Percentiles rank a stretch among this genome's conserved stretches.
phyloP scores from a whole-genome alignment of 92 coral and sea anemone genomes.

The Porites rus region DNA sequence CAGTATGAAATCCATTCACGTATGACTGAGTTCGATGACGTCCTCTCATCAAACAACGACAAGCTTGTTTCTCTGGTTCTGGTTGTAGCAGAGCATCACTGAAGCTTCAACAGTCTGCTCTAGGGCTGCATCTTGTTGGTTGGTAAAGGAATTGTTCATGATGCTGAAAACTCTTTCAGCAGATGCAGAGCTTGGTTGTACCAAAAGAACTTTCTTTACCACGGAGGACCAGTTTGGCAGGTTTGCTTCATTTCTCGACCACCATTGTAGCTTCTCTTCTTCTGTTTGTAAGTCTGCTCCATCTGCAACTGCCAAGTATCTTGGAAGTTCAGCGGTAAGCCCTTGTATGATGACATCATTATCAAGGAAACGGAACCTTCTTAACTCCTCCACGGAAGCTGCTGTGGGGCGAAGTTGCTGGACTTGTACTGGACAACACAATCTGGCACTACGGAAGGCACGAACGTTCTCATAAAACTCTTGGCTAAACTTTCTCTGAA shows the following conservation, averaged over 20 bases:
- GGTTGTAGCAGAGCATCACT: conserved; percentile 61
- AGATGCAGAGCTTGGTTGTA: conserved; percentile 70
- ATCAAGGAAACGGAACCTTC: conserved; percentile 56
- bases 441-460: conserved; percentile 65
- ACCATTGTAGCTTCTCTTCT: conserved; percentile 58
- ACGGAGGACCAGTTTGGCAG: conserved; percentile 71
- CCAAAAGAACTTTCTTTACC: conserved; percentile 13
- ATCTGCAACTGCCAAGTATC: conserved; percentile 56
- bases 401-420: conserved; percentile 68
- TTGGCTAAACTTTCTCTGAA: conserved; percentile 23
- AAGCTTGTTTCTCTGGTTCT: conserved; percentile 60
- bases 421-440: conserved; percentile 64
- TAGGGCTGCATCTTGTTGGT: conserved; percentile 60
- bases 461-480: conserved; percentile 60
- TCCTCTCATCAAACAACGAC: conserved; percentile 62
- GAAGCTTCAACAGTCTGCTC: conserved; percentile 19
- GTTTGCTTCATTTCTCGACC: conserved; percentile 49
- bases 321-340: conserved; percentile 53
- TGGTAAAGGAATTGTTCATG: conserved; percentile 56
- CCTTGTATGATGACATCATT: conserved; percentile 58
- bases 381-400: conserved; percentile 61
- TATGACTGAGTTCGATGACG: conserved; percentile 60
- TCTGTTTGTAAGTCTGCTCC: conserved; percentile 46
- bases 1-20: conserved; percentile 58
- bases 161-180: conserved; percentile 70